Conservation (phyloP, 2,797 vertebrate species). For the Megaceryle alcyon region DNA sequence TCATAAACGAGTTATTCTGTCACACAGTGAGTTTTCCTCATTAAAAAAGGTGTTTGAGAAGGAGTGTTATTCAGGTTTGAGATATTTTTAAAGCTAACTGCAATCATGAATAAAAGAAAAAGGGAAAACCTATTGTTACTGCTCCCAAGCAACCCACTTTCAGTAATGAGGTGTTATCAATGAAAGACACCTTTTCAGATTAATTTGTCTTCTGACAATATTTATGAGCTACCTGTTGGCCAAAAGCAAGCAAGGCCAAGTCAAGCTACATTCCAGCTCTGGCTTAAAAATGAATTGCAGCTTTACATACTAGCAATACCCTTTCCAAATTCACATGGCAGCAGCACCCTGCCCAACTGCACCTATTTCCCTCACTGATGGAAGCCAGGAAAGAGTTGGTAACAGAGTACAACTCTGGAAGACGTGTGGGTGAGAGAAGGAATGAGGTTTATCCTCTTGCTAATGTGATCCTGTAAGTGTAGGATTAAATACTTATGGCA, state of each 20-base stretch:
- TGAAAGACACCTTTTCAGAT: background rate
- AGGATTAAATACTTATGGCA: background rate
- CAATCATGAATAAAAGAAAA: background rate
- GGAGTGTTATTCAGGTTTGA: background rate
- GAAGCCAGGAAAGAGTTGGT: background rate
- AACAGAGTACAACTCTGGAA: background rate
- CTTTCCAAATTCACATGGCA: background rate
- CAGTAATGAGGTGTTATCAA: background rate
- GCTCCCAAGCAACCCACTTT: background rate
- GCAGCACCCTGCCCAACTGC: background rate
- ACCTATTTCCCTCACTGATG: background rate
- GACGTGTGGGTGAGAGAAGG: background rate
- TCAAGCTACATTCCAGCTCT: background rate
- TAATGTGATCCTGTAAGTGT: fast-evolving
- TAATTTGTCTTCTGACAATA: background rate
- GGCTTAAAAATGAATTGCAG: background rate
- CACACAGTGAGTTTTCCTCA: background rate
- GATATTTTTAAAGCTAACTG: background rate
- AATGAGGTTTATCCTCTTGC: background rate
- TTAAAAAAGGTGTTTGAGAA: background rate
- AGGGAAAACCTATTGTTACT: background rate
- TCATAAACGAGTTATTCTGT: background rate
- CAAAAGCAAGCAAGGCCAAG: background rate
- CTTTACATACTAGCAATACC: background rate
- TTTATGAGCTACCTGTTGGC: background rate